Evolutionary conservation across 1,140 invertebrate genomes (phyloP).

Genomic region (Saccostrea glomerata): DNA sequence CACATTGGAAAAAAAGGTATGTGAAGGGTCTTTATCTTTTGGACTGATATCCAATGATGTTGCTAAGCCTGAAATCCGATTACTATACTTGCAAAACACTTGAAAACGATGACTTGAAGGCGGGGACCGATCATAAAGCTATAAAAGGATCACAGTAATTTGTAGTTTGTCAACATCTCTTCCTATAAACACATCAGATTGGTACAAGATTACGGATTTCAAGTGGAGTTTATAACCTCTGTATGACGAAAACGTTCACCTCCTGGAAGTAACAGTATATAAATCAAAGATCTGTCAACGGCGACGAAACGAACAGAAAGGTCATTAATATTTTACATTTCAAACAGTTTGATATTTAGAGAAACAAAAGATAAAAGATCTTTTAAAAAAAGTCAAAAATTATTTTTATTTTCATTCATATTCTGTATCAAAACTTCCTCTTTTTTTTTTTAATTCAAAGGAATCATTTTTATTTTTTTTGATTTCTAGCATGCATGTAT

Average conservation of each 20-base stretch:
- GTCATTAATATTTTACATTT: too few relatives aligned
- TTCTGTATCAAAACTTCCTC: too few relatives aligned
- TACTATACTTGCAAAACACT: constrained; percentile 17
- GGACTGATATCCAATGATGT: not conserved
- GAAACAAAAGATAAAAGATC: too few relatives aligned
- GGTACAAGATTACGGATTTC: not conserved
- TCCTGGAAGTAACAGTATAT: not conserved
- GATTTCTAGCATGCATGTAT: too few relatives aligned
- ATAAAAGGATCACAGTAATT: constrained; percentile 8
- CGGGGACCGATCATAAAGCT: not conserved
- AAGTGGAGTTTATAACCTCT: not conserved
- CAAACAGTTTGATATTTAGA: too few relatives aligned
- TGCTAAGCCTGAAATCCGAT: not conserved
- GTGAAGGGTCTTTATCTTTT: not conserved
- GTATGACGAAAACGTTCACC: not conserved
- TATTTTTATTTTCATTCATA: too few relatives aligned
- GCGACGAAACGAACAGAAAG: too few relatives aligned
- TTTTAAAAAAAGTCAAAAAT: too few relatives aligned
- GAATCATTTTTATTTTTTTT: too few relatives aligned
- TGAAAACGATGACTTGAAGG: constrained; percentile 25
- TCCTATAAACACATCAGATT: not conserved
- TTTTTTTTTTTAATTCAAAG: too few relatives aligned
- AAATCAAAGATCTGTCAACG: too few relatives aligned
- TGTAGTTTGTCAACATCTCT: not conserved
- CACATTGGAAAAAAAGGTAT: not conserved